Base-by-base conservation (phyloP, 1,140 invertebrate genomes). In the Mylabris phalerata region DNA sequence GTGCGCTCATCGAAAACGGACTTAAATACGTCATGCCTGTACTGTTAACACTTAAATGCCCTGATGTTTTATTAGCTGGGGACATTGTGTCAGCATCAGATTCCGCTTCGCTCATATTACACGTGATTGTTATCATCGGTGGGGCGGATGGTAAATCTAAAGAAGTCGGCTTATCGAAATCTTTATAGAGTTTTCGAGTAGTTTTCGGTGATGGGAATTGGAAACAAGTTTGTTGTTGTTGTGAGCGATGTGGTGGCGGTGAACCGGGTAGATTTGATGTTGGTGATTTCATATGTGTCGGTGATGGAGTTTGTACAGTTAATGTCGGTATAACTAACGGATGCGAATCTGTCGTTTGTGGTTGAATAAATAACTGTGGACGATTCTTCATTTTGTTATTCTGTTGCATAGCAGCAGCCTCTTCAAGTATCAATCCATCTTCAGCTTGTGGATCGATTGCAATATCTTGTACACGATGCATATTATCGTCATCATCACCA, bases 51-150 rank as follows among this genome's bases (percentile, higher is more conserved):
- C 59, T 43, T 40, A 72, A 57, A 50, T 71, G 67, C 2, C 59
- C 61, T 7, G 67, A 59, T 10, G 65, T 59, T 51, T 73, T 74
- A 0, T 75, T 75, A 57, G 80, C 75, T 3, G 82, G 81, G n/a
- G 81, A 82, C 46, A 81, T 68, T 9, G 79, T 78, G 60, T 88
- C 85, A 38, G 77, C 75, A 65, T 89, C 87, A 2, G 86, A 88
- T 75, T 90, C 87, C 4, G 77, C 78, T 70, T 89, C 87, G 62
- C 81, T 86, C 67, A 85, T 80, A 62, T 84, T 87, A 55, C 83
- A 83, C 0, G 86, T 89, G 2, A 89, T 82, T 3, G 86, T 88
- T 50, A 89, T 89, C 50, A 85, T 75, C 2, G 86, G 86, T 2
- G 85, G 85, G 6, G 80, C 80, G 63, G 73, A 76, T 57, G 84